Conservation (phyloP, 1,140 invertebrate species). For the Hyposmocoma kahamanoa region DNA sequence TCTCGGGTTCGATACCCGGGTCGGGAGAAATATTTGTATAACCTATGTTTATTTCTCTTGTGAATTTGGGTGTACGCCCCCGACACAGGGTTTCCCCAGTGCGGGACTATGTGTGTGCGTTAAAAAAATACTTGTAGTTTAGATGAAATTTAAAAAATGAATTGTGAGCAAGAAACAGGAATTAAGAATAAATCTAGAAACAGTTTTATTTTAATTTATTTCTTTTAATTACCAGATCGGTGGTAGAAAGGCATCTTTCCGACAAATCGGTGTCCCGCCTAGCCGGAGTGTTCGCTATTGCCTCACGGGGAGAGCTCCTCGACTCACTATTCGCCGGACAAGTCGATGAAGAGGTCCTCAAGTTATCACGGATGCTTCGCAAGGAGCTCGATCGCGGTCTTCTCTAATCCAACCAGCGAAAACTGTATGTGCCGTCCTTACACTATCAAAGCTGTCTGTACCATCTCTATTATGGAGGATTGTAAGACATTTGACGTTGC, state of each 20-base stretch:
- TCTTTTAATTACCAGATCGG: conserved; percentile 41
- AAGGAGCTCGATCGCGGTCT: conserved; percentile 58
- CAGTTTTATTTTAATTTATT: too few species aligned
- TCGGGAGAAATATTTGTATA: too few species aligned
- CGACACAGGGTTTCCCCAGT: too few species aligned
- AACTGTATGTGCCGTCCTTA: conserved; percentile 49
- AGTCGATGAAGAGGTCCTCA: conserved; percentile 56
- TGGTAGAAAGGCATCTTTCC: conserved; percentile 59
- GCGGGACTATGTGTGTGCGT: too few species aligned
- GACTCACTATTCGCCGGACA: conserved; percentile 58
- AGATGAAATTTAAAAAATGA: too few species aligned
- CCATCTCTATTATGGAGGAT: conserved; percentile 12
- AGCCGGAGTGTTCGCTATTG: conserved; percentile 53
- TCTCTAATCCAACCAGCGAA: conserved; percentile 37
- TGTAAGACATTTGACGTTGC: background rate
- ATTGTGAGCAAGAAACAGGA: too few species aligned
- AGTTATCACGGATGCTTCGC: conserved; percentile 57
- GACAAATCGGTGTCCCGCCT: conserved; percentile 62
- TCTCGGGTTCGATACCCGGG: too few species aligned
- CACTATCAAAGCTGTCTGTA: conserved; percentile 27
- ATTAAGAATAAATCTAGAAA: too few species aligned
- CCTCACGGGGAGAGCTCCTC: conserved; percentile 49
- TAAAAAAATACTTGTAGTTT: too few species aligned
- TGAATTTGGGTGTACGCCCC: too few species aligned
- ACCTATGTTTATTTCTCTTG: too few species aligned